Base-by-base conservation (phyloP, 2,797 vertebrate genomes). In the Acipenser oxyrinchus region DNA sequence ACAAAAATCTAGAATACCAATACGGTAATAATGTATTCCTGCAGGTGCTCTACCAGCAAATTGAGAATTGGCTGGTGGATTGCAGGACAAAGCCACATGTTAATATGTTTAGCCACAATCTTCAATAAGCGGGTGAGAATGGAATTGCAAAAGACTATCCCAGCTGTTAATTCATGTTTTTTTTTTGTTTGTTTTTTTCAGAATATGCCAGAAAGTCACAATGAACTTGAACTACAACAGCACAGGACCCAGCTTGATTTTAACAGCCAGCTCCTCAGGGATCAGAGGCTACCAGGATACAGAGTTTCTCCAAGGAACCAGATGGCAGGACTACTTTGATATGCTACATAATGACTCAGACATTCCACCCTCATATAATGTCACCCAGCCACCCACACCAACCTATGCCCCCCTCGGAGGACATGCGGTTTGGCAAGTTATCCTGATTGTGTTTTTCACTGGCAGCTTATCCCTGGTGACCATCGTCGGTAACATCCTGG, bases 401-500 rank as follows among this genome's bases (percentile, higher is more conserved):
- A 66, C 71, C n/a, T 87, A 82, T 55, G 92, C 95, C 81, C 90
- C 91, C 11, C 80, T 96, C 59, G 94, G 95, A 66, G 93, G 95
- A 57, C 92, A 97, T 6, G 71, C 88, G 1, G 10, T 95, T 78
- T 94, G 85, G 92, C 95, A 98, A 84, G 94, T 96, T 15, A 85
- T 97, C 79, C 81, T 96, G 66, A 98, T 98, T 11, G 92, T 93
- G 48, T 87, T 95, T 73, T 81, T 98, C 60, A 94, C 93, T 0
- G 94, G 94, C 15, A 86, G 90, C 12, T 83, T 97, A 63, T 94
- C 95, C n/a, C 77, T 98, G 51, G 80, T 95, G 76, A 98, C 96
- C 64, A 91, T 98, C 74, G 88, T 94, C 6, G 96, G 96, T 69
- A 98, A 98, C 80, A 92, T 97, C 76, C 83, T 98, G 0, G 96